Evolutionary conservation across 2,888 invertebrate genomes (phyloP), one percentile per base, ranked within the genome.

Genomic region (Spodoptera exigua): DNA sequence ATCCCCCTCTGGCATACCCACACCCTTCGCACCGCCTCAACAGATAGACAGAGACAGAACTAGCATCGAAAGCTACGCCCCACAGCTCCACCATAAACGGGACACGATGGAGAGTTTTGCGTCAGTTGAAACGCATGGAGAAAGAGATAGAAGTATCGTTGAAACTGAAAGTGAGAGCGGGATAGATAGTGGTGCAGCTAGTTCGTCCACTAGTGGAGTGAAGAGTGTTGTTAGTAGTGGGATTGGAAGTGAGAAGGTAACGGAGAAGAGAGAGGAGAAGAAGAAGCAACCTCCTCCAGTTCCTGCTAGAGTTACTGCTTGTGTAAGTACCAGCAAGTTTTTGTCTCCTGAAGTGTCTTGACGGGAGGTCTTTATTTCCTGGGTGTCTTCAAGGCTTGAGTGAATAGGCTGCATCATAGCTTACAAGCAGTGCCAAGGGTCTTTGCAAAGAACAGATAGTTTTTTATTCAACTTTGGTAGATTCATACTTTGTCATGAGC

Each of bases 211-310:
- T 0, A 57, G 67, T 44, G 56, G 76, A 32, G 27, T 61, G 3
- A 63, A 59, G 48, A 61, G 56, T 39, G 55, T 18, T 4, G 70
- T 61, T 3, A 58, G 70, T 27, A 47, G 57, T 18, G 64, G 57
- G 4, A 44, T 54, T 13, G 67, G 61, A 2, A 66, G 39, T 27
- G 27, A 27, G 27, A 27, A 27, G 27, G 27, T 4, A 0, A 9
- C 7, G 9, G 27, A 27, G 9, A 27, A 27, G 49, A 45, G 49
- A 13, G 61, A 57, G 1, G 72, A 46, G 11, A 56, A 66, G 34
- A 74, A 76, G 17, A 65, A 70, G 18, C 78, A 77, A 14, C 86
- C 87, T 0, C 87, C 87, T 2, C 87, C 87, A 0, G 85, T 85
- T 3, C 87, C 87, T 0, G 82, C 82, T 0, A 71, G 87, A 7